Conservation (phyloP, 2,888 invertebrate genomes). For the Ectropis crepuscularia region DNA sequence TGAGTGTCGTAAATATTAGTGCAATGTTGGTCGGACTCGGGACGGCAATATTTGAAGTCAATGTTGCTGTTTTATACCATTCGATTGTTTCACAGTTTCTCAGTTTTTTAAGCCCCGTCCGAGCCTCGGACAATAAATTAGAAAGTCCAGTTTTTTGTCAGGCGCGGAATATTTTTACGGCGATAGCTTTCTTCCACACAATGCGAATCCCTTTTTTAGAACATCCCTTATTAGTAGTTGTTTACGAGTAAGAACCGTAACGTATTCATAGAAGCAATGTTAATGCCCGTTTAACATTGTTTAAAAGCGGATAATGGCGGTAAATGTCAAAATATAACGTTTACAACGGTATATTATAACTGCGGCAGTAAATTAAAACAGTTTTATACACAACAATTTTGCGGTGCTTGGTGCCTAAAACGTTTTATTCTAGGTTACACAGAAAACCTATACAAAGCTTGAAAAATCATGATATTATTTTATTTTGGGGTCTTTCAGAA, state of each 20-base stretch:
- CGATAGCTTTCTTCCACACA: slow-evolving; percentile 66
- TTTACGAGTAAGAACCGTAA: slow-evolving; percentile 27
- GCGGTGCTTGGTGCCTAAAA: too few relatives aligned
- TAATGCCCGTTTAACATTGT: slow-evolving; percentile 21
- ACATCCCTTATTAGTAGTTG: slow-evolving; percentile 46
- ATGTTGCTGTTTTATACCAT: slow-evolving; percentile 57
- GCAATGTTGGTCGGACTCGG: slow-evolving; percentile 8
- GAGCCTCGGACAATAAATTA: slow-evolving; percentile 66
- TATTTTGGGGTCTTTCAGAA: too few relatives aligned
- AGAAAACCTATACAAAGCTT: too few relatives aligned
- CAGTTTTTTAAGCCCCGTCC: slow-evolving; percentile 54
- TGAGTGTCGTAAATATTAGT: slow-evolving; percentile 31
- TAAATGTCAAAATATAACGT: slow-evolving; percentile 7
- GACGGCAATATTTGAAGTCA: slow-evolving; percentile 15
- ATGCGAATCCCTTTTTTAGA: slow-evolving; percentile 52
- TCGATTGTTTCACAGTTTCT: slow-evolving; percentile 55
- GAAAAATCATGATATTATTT: too few relatives aligned
- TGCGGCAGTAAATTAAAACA: background rate
- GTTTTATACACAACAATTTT: too few relatives aligned
- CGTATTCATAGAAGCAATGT: slow-evolving; percentile 19
- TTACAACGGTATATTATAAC: background rate
- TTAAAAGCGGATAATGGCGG: slow-evolving; percentile 7
- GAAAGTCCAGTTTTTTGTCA: slow-evolving; percentile 63
- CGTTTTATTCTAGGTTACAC: too few relatives aligned
- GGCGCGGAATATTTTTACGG: slow-evolving; percentile 53